A percentile compares a stretch with the other conserved stretches of the same genome.
These are phyloP conservation scores for Sinocyclocheilus anophthalmus DNA, from an alignment of 2,113 vertebrate genomes.

Conservation along the genomic window DNA sequence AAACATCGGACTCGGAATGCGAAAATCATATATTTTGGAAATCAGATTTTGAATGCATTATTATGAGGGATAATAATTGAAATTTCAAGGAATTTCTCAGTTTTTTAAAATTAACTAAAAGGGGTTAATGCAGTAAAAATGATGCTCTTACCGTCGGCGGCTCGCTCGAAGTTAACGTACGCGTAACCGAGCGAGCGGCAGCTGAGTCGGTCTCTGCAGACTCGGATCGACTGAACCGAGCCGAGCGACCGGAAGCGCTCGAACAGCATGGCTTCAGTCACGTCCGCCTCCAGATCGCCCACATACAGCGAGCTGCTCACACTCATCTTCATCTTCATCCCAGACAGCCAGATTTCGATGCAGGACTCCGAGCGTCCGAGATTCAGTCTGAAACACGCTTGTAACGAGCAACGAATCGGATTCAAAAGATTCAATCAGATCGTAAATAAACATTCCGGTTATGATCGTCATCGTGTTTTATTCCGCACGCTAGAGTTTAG, in stretches of 20 bases:
- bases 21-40: too few relatives aligned
- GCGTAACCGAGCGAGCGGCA: slow-evolving; percentile 87
- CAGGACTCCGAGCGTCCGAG: not conserved
- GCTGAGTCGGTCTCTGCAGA: slow-evolving; percentile 89
- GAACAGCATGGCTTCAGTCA: slow-evolving; percentile 89
- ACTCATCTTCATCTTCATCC: not conserved
- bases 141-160: slow-evolving; percentile 79
- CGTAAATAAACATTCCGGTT: slow-evolving; percentile 14
- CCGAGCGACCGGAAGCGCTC: slow-evolving; percentile 88
- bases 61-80: too few relatives aligned
- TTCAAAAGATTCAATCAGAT: slow-evolving; percentile 25
- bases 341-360: not conserved
- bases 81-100: too few relatives aligned
- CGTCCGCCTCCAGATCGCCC: slow-evolving; percentile 86
- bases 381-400: not conserved
- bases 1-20: too few relatives aligned
- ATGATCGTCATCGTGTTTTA: not conserved
- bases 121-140: too few relatives aligned
- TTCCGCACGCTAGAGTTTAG: not conserved
- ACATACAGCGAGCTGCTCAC: slow-evolving; percentile 79
- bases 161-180: slow-evolving; percentile 89
- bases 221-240: slow-evolving; percentile 87
- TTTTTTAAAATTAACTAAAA: too few relatives aligned
- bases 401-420: not conserved
- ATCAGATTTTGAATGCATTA: too few relatives aligned